phyloP scores from a whole-genome alignment of 2,797 vertebrate species.

The Erithacus rubecula region DNA sequence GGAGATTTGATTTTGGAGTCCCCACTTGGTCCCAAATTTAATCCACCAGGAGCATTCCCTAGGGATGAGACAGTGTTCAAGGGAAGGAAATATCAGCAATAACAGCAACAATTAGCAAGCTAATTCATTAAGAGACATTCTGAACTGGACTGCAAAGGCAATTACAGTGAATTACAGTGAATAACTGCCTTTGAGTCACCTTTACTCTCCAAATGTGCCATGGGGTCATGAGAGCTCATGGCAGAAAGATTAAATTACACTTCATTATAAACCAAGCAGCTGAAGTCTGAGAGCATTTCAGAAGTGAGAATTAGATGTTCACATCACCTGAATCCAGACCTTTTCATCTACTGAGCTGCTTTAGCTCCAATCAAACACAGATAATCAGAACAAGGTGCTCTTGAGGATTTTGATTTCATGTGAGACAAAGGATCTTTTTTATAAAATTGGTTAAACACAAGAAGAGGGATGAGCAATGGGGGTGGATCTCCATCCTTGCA shows the following conservation, averaged over 20 bases:
- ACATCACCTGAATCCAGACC: neutral
- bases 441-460: neutral
- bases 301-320: neutral
- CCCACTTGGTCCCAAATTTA: neutral
- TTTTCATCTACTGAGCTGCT: neutral
- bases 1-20: neutral
- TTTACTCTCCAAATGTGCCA: neutral
- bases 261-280: neutral
- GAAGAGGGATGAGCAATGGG: fast-evolving
- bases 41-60: neutral
- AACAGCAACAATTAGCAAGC: neutral
- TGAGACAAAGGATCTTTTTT: neutral
- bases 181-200: neutral
- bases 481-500: neutral
- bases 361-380: neutral
- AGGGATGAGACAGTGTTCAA: fast-evolving
- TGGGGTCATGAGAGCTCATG: neutral
- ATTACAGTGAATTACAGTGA: neutral
- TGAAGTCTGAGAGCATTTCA: neutral
- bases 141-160: neutral
- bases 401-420: neutral
- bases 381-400: neutral
- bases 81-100: neutral
- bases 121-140: neutral
- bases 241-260: neutral